Conservation (phyloP, 2,888 invertebrate genomes). For the Seira musarum region DNA sequence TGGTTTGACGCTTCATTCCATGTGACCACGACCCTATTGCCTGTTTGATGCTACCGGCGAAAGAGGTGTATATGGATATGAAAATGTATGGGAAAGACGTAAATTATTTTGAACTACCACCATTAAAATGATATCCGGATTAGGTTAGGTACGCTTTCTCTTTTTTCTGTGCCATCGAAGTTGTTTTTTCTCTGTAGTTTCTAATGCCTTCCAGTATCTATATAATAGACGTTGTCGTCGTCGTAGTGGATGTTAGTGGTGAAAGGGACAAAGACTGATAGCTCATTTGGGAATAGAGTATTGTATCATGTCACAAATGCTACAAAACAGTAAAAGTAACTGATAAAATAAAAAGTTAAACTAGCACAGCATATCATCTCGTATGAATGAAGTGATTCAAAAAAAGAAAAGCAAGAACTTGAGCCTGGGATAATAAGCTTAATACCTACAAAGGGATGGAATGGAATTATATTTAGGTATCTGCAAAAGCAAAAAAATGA, state of each 20-base stretch:
- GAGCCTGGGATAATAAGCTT: background rate
- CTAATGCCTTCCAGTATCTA: background rate
- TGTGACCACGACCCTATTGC: background rate
- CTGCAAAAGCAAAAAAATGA: no score
- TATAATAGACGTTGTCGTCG: background rate
- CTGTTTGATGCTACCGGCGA: background rate
- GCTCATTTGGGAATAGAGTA: constrained; percentile 45
- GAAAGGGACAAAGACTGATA: constrained; percentile 51
- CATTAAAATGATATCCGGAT: background rate
- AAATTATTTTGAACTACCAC: background rate
- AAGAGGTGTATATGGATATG: background rate
- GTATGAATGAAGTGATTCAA: background rate
- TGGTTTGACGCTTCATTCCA: background rate
- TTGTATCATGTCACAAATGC: background rate
- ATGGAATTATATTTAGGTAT: no score
- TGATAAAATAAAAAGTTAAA: background rate
- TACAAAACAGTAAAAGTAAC: background rate
- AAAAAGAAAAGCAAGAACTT: background rate
- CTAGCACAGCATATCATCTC: background rate
- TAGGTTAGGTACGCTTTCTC: background rate
- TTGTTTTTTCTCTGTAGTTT: background rate
- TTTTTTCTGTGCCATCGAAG: background rate
- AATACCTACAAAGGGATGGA: no score
- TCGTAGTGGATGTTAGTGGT: constrained; percentile 23
- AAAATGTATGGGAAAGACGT: background rate